These are phyloP conservation scores for Proctacanthus coquilletti DNA, from an alignment of 1,140 invertebrate species.

Conservation along the genomic window DNA sequence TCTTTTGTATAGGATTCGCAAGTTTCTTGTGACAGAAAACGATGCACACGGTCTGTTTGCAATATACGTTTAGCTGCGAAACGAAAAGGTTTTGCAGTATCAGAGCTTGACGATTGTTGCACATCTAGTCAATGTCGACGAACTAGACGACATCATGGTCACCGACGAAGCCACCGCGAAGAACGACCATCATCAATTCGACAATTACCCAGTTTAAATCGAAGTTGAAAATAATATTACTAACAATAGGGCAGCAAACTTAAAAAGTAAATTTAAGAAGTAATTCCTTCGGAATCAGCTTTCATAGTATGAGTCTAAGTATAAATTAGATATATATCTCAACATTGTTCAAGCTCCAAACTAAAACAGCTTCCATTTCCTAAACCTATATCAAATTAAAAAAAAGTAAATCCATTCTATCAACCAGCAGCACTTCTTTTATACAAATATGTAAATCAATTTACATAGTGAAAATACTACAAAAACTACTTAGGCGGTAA, in stretches of 20 bases:
- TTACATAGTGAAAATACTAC: no score
- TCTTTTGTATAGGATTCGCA: slow-evolving; percentile 51
- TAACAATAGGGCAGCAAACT: background rate
- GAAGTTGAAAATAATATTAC: no score
- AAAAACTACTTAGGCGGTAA: no score
- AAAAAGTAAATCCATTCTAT: no score
- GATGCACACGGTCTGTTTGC: slow-evolving; percentile 59
- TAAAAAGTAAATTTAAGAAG: background rate
- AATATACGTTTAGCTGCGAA: slow-evolving; percentile 31
- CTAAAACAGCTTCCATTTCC: no score
- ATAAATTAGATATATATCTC: background rate
- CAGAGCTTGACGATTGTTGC: slow-evolving; percentile 37
- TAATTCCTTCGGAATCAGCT: background rate
- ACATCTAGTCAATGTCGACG: slow-evolving; percentile 33
- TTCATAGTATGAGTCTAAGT: background rate
- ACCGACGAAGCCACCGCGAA: slow-evolving; percentile 17
- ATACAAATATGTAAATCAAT: no score
- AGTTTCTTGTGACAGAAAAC: slow-evolving; percentile 58
- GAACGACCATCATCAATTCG: no score
- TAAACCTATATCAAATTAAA: no score
- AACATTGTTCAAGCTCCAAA: background rate
- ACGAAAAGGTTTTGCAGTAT: slow-evolving; percentile 26
- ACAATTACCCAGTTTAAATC: background rate
- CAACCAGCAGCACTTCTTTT: no score
- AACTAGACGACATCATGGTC: slow-evolving; percentile 32